A percentile compares a stretch with the other conserved stretches of the same genome.
Conservation (phyloP, 2,888 invertebrate genomes). For the Ophioninae sp. region DNA sequence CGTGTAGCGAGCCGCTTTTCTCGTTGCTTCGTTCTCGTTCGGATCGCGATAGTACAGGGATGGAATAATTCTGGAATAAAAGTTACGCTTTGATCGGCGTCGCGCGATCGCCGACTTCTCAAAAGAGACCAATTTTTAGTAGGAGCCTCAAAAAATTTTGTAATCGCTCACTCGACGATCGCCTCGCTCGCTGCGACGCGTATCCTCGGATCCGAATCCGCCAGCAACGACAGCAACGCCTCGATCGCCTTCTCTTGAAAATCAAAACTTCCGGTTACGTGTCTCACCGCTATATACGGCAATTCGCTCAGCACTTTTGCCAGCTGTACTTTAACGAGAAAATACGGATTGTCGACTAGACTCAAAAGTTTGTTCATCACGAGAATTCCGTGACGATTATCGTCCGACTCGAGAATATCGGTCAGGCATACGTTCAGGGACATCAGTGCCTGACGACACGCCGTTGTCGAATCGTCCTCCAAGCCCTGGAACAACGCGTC, state of each 20-base stretch:
- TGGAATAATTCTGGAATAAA: slow-evolving; percentile 81
- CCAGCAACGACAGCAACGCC: slow-evolving; percentile 85
- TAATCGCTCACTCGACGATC: slow-evolving; percentile 83
- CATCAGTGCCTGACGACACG: slow-evolving; percentile 87
- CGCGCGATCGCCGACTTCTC: too few relatives aligned
- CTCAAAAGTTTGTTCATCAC: slow-evolving; percentile 85
- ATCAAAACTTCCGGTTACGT: slow-evolving; percentile 81
- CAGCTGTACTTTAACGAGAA: slow-evolving; percentile 91
- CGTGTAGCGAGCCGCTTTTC: slow-evolving; percentile 81
- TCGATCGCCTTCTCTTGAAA: slow-evolving; percentile 85
- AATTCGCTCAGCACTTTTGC: slow-evolving; percentile 85
- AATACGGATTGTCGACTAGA: slow-evolving; percentile 89
- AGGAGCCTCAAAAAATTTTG: too few relatives aligned
- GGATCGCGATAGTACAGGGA: slow-evolving; percentile 81
- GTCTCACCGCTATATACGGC: slow-evolving; percentile 84
- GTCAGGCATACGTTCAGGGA: slow-evolving; percentile 84
- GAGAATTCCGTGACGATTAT: slow-evolving; percentile 83
- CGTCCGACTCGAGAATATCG: slow-evolving; percentile 85
- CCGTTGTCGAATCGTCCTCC: slow-evolving; percentile 88
- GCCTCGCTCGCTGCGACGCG: slow-evolving; percentile 87
- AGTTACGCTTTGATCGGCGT: too few relatives aligned
- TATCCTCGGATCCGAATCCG: slow-evolving; percentile 90
- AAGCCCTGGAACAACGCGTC: slow-evolving; percentile 83
- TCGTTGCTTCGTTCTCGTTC: slow-evolving; percentile 83
- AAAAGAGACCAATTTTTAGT: too few relatives aligned